Evolutionary conservation across 1,140 invertebrate species (phyloP), one percentile per base, ranked within the genome.

Genomic region (Cotesia vestalis): DNA sequence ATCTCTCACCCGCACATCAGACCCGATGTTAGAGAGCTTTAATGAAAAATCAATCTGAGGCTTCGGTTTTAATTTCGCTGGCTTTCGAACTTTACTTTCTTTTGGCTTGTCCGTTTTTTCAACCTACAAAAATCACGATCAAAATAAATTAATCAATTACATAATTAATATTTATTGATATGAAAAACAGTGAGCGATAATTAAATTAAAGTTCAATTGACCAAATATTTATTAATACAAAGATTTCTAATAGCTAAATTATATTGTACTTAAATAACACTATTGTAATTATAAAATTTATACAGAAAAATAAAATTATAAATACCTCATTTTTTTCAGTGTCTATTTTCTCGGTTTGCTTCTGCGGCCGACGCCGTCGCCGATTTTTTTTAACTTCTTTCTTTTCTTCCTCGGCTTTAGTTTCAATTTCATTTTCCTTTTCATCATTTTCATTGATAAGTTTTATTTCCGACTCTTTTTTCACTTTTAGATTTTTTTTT

Each of bases 21-120:
- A 88, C 11, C 89, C 87, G 69, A 92, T 91, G 74, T 91, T 91
- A 0, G 89, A 89, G 6, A 92, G 86, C 81, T 88, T 88, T 14
- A 91, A 78, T 40, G 88, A 90, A 76, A 90, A 91, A 74, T 90
- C 89, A 57, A 88, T 80, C n/a, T 79, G 75, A 20, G 77, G 67
- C 64, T 75, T 76, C 46, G 75, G 71, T 59, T 71, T 78, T 3
- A 27, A 51, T 40, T 70, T 79, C 4, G 62, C n/a, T 11, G 68
- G 64, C 74, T 59, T 75, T 40, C 12, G 77, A 40, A 59, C 66
- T 27, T 38, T 66, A 59, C 70, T 66, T 66, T 76, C 76, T 40
- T 76, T 82, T 5, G 52, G 51, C 0, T 14, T 66, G 12, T 75
- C 69, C 73, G 77, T 78, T 12, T 76, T 75, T 62, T 80, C 53